phyloP scores from a whole-genome alignment of 2,797 vertebrate species.

The Cirrhinus molitorella region DNA sequence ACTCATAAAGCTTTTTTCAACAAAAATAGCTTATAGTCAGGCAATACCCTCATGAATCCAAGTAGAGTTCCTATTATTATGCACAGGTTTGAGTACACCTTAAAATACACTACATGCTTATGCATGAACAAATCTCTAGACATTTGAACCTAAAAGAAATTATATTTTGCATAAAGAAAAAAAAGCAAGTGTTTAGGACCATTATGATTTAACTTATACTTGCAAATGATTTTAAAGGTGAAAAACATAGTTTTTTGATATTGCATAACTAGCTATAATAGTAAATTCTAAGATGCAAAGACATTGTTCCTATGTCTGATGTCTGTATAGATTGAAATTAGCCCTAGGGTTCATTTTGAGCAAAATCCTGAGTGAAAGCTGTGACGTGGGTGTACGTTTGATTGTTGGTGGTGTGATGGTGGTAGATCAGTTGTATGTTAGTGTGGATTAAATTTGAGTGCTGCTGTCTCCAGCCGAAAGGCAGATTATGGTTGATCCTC shows the following conservation, averaged over 20 bases:
- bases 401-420: constrained; percentile 28
- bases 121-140: not conserved
- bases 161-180: not conserved
- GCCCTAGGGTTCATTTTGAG: not conserved
- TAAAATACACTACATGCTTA: not conserved
- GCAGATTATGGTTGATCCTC: constrained; percentile 71
- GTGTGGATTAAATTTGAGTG: constrained; percentile 58
- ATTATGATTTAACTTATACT: too few species aligned
- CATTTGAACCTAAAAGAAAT: not conserved
- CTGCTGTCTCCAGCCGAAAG: constrained; percentile 69
- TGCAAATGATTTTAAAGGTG: not conserved
- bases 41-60: not conserved
- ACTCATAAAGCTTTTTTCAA: constrained; percentile 6
- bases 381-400: constrained; percentile 27
- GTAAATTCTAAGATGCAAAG: not conserved
- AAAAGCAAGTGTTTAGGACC: not conserved
- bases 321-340: constrained; percentile 3
- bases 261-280: not conserved
- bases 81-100: constrained; percentile 13
- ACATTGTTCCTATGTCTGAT: not conserved
- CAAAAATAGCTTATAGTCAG: not conserved
- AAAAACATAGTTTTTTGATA: not conserved
- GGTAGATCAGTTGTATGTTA: constrained; percentile 28
- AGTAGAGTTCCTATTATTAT: not conserved
- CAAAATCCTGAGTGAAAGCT: constrained; percentile 1